Evolutionary conservation across 1,140 invertebrate species (phyloP).

Genomic region (Drosophila tani): DNA sequence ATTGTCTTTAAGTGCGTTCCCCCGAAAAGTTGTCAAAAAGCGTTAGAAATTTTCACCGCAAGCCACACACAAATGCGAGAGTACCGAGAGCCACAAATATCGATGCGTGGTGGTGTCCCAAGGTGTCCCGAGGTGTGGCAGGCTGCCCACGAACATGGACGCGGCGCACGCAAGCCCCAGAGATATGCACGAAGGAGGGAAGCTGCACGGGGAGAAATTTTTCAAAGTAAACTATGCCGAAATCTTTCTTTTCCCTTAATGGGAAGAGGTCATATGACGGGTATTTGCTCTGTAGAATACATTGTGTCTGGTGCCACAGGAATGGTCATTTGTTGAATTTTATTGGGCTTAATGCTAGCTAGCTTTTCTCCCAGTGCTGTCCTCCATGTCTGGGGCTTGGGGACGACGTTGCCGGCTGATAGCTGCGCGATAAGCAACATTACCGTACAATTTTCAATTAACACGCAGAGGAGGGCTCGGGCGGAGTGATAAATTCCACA

Average conservation of each 20-base stretch:
- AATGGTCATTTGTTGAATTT: no score
- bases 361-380: neutral
- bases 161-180: conserved; percentile 59
- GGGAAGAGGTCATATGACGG: neutral
- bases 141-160: conserved; percentile 52
- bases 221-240: neutral
- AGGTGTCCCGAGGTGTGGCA: conserved; percentile 61
- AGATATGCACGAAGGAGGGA: conserved; percentile 23
- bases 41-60: conserved; percentile 77
- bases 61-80: conserved; percentile 24
- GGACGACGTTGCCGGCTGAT: conserved; percentile 47
- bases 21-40: conserved; percentile 80
- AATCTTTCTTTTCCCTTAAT: no score
- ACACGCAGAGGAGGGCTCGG: conserved; percentile 60
- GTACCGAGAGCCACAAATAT: conserved; percentile 28
- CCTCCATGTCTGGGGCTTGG: conserved; percentile 13
- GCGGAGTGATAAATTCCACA: conserved; percentile 46
- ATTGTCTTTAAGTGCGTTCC: conserved; percentile 79
- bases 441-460: conserved; percentile 83
- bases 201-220: conserved; percentile 2
- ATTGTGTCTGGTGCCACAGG: no score
- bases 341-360: neutral
- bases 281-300: no score
- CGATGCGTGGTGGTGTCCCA: conserved; percentile 59
- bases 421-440: conserved; percentile 77